Evolutionary conservation across 2,113 vertebrate genomes (phyloP), one percentile per base, ranked within the genome.

Genomic region (Manacus vitellinus): DNA sequence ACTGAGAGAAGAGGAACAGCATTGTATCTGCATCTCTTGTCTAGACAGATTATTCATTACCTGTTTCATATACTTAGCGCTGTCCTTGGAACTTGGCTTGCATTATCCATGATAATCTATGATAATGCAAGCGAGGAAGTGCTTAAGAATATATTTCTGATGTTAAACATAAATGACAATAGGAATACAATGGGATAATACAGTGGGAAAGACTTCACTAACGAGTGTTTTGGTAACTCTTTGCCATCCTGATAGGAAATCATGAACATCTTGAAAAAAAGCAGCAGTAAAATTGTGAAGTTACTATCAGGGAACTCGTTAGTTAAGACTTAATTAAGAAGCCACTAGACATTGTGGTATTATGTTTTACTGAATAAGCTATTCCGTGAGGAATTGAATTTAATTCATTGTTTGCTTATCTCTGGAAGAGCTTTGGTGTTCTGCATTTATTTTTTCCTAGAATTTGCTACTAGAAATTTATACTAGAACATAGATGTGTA

Each of bases 81-180:
- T 90, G 79, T 84, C 66, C 68, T 94, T 87, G 85, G 85, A 67
- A 72, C 92, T 88, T 77, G 46, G 41, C 71, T 96, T 85, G 54
- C 31, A 20, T 94, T 97, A 67, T 46, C 75, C 68, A 3, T 82
- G 65, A 43, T 68, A 59, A 92, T 87, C 65, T 87, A 28, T 83
- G 81, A 85, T 78, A 81, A 41, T 66, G 37, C 33, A 72, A 92
- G 68, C 12, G n/a, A 77, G 27, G 37, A 94, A 83, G 41, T 70
- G 49, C 74, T 84, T 94, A 86, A 72, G 76, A 96, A 91, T 87
- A 35, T 33, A 76, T 88, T 97, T 95, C 70, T 94, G 41, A 74
- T 54, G 65, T 72, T 92, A 76, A 94, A 59, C 75, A 55, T 79
- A 55, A 95, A 87, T 58, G 74, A 44, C 61, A 61, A 43, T 7